phyloP scores from a whole-genome alignment of 2,113 vertebrate genomes.

The Anoura caudifer region DNA sequence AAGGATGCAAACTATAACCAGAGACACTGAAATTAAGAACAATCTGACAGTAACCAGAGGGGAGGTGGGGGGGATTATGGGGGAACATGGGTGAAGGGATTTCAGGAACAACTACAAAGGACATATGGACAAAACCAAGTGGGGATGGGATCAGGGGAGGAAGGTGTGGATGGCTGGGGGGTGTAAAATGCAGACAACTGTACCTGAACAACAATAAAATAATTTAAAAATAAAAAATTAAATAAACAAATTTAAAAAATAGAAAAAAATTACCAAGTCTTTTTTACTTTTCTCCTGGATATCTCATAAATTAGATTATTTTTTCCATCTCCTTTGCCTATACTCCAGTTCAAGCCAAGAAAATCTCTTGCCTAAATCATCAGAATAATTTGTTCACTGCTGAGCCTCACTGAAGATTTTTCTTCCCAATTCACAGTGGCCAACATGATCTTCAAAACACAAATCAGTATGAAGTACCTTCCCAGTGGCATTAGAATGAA shows the following conservation, averaged over 20 bases:
- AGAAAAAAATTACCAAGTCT: not conserved
- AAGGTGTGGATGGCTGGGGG: too few species aligned
- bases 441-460: not conserved
- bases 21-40: too few species aligned
- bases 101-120: too few species aligned
- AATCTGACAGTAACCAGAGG: too few species aligned
- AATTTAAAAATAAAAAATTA: too few species aligned
- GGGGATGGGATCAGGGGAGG: too few species aligned
- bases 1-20: too few species aligned
- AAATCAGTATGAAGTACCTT: not conserved
- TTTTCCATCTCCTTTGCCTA: not conserved
- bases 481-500: not conserved
- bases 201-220: too few species aligned
- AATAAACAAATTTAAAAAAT: not conserved
- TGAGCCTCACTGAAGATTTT: not conserved
- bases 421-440: not conserved
- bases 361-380: not conserved
- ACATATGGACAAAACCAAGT: too few species aligned
- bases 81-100: too few species aligned
- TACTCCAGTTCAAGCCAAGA: not conserved
- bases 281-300: not conserved
- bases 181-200: too few species aligned
- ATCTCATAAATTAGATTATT: not conserved
- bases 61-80: too few species aligned
- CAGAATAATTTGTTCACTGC: not conserved